Percentiles rank a stretch among this genome's conserved stretches.
phyloP scores from a whole-genome alignment of 2,888 invertebrate genomes.

The Caenorhabditis imperialis region DNA sequence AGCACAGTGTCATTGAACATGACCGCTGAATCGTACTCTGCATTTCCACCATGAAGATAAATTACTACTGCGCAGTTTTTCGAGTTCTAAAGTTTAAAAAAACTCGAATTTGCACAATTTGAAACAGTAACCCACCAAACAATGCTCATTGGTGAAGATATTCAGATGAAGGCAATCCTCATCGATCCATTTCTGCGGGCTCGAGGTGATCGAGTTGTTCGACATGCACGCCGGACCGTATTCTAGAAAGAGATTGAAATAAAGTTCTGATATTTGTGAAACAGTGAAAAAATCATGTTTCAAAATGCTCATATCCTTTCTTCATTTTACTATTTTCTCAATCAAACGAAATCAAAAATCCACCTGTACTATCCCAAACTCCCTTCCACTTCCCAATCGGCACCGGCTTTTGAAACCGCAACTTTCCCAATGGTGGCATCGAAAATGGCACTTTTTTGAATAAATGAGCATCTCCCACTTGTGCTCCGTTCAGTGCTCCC shows the following conservation, averaged over 20 bases:
- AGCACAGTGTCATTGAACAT: constrained; percentile 69
- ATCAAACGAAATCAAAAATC: too few relatives aligned
- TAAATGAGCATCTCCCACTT: constrained; percentile 10
- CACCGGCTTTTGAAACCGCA: constrained; percentile 64
- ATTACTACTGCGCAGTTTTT: constrained; percentile 62
- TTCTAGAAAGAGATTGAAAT: constrained; percentile 18
- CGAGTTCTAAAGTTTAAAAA: constrained; percentile 3
- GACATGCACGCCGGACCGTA: constrained; percentile 67
- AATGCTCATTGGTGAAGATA: constrained; percentile 62
- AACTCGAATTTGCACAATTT: too few relatives aligned
- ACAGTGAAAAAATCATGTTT: too few relatives aligned
- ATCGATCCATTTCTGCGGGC: constrained; percentile 62
- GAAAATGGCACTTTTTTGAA: constrained; percentile 66
- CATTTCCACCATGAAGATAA: constrained; percentile 69
- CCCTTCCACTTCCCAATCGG: constrained; percentile 60
- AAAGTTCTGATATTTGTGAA: not conserved
- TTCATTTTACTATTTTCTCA: too few relatives aligned
- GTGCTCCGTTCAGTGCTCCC: constrained; percentile 19
- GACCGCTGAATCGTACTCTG: constrained; percentile 69
- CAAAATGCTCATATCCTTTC: too few relatives aligned
- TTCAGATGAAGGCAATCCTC: constrained; percentile 72
- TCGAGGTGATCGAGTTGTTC: constrained; percentile 57
- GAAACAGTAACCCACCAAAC: constrained; percentile 47
- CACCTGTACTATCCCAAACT: constrained; percentile 56
- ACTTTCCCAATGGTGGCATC: constrained; percentile 65